These are phyloP conservation scores for Tetanocera ferruginea DNA, from an alignment of 2,888 invertebrate species.

Conservation along the genomic window DNA sequence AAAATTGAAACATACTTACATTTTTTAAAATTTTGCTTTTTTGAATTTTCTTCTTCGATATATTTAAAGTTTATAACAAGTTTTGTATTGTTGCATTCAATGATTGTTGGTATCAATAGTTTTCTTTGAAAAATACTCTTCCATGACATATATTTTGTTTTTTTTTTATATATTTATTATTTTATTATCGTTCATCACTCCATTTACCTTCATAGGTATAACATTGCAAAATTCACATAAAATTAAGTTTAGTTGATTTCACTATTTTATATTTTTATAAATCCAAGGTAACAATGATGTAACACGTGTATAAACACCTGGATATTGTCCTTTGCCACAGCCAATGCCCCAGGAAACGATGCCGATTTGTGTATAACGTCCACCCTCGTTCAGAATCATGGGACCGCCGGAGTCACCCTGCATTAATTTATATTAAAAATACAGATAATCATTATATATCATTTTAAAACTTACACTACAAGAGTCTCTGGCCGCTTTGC, in stretches of 20 bases:
- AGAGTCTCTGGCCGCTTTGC: slow-evolving; percentile 86
- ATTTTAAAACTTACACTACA: slow-evolving; percentile 83
- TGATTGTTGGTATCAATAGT: no score
- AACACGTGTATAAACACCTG: slow-evolving; percentile 90
- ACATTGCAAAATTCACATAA: slow-evolving; percentile 19
- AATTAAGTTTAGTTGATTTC: slow-evolving; percentile 25
- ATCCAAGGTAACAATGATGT: slow-evolving; percentile 89
- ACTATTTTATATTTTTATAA: slow-evolving; percentile 79
- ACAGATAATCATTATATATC: neutral
- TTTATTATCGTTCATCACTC: slow-evolving; percentile 29
- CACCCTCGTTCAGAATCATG: slow-evolving; percentile 82
- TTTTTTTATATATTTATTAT: slow-evolving; percentile 1
- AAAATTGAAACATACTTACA: no score
- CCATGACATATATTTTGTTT: no score
- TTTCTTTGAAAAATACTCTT: no score
- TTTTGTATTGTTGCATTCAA: no score
- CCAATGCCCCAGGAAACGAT: slow-evolving; percentile 94
- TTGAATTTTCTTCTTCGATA: no score
- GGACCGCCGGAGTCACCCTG: slow-evolving; percentile 93
- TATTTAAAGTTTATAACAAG: no score
- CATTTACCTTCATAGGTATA: slow-evolving; percentile 25
- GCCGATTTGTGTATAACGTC: slow-evolving; percentile 86
- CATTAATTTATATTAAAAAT: neutral
- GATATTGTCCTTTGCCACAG: slow-evolving; percentile 91
- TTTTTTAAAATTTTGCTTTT: no score